Percentiles rank a stretch among this genome's conserved stretches.
phyloP scores from a whole-genome alignment of 2,797 vertebrate genomes.

The Delichon dasypus region DNA sequence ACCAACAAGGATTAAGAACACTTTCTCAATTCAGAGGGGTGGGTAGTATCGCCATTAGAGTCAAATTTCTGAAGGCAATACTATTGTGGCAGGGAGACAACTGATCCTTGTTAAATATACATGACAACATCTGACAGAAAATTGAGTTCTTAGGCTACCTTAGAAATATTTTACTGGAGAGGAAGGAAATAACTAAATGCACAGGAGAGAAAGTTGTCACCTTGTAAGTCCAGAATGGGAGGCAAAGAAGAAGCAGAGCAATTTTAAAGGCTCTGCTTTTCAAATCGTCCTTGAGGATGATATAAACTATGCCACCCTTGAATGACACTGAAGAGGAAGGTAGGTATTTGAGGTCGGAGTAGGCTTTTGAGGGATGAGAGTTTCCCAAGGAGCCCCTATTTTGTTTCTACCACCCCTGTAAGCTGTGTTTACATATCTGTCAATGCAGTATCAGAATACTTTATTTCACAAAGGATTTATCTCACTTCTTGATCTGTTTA shows the following conservation, averaged over 20 bases:
- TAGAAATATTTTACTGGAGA: background rate
- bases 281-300: rapidly evolving
- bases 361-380: background rate
- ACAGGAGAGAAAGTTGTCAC: background rate
- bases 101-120: background rate
- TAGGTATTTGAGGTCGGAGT: background rate
- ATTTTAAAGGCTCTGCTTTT: background rate
- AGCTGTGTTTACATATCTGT: background rate
- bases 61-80: background rate
- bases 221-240: background rate
- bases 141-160: background rate
- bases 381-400: background rate
- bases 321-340: background rate
- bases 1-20: background rate
- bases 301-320: background rate
- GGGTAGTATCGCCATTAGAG: background rate
- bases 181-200: background rate
- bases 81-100: background rate
- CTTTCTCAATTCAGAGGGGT: background rate
- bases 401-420: background rate
- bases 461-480: background rate
- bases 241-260: background rate
- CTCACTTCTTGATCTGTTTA: background rate
- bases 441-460: background rate
- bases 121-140: background rate